These are phyloP conservation scores for Lutraria rhynchaena DNA, from an alignment of 1,140 invertebrate species.

Conservation along the genomic window DNA sequence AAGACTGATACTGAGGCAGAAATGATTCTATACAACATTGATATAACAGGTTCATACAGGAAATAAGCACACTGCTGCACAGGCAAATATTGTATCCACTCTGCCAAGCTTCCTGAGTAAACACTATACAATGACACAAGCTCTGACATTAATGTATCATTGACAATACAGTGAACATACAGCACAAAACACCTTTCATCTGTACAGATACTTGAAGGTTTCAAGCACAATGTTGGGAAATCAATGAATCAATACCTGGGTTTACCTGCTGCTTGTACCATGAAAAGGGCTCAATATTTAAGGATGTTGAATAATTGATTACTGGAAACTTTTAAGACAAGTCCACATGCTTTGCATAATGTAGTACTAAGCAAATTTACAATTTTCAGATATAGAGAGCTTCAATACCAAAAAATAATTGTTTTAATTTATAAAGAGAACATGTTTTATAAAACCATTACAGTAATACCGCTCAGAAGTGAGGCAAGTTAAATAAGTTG, in stretches of 20 bases:
- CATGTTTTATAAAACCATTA: no score
- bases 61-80: conserved; percentile 2
- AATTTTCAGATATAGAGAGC: no score
- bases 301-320: conserved; percentile 36
- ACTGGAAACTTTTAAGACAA: not conserved
- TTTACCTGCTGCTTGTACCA: conserved; percentile 51
- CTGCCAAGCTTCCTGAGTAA: conserved; percentile 39
- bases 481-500: no score
- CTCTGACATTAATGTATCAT: conserved; percentile 25
- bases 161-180: conserved; percentile 7
- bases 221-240: conserved; percentile 9
- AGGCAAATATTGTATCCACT: conserved; percentile 16
- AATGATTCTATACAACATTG: not conserved
- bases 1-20: conserved; percentile 32
- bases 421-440: no score
- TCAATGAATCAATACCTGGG: conserved; percentile 55
- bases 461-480: no score
- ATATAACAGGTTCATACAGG: conserved; percentile 23
- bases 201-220: conserved; percentile 8
- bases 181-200: not conserved
- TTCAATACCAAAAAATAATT: no score
- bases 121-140: conserved; percentile 4
- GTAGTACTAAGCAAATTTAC: no score
- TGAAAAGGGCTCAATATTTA: conserved; percentile 13
- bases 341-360: no score